Percentiles rank a stretch among this genome's conserved stretches.
Conservation (phyloP, 2,888 invertebrate species). For the Sesia apiformis region DNA sequence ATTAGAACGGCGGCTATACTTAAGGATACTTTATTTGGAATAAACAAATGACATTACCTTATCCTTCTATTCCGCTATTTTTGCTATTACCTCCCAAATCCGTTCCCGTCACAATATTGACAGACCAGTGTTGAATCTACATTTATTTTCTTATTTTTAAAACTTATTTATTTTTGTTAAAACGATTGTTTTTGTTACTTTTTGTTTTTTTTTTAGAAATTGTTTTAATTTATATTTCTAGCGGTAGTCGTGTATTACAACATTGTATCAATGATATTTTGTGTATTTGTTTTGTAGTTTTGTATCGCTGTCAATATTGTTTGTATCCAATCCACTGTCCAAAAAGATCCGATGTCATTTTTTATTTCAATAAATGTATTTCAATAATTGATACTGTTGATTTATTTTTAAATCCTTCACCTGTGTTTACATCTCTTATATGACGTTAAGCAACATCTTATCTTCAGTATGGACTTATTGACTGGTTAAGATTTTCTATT, state of each 20-base stretch:
- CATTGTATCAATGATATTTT: slow-evolving; percentile 31
- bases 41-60: slow-evolving; percentile 62
- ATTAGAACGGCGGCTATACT: slow-evolving; percentile 65
- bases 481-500: too few species aligned
- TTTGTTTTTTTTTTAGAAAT: slow-evolving; percentile 53
- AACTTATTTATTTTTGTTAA: slow-evolving; percentile 69
- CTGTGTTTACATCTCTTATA: neutral
- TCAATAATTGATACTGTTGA: slow-evolving; percentile 8
- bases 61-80: slow-evolving; percentile 12
- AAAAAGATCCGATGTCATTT: slow-evolving; percentile 65
- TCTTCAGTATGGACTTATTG: too few species aligned
- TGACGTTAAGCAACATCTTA: too few species aligned
- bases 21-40: slow-evolving; percentile 65
- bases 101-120: slow-evolving; percentile 64
- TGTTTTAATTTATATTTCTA: slow-evolving; percentile 70
- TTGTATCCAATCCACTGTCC: slow-evolving; percentile 62
- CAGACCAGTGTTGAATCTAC: slow-evolving; percentile 73
- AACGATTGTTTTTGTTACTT: slow-evolving; percentile 62
- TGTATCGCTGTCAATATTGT: slow-evolving; percentile 70
- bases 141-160: slow-evolving; percentile 33
- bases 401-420: neutral
- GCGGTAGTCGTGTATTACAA: slow-evolving; percentile 49
- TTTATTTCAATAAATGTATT: slow-evolving; percentile 74
- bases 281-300: slow-evolving; percentile 48
- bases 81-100: slow-evolving; percentile 22